phyloP scores from a whole-genome alignment of 1,140 invertebrate species.

The Papilio xuthus region DNA sequence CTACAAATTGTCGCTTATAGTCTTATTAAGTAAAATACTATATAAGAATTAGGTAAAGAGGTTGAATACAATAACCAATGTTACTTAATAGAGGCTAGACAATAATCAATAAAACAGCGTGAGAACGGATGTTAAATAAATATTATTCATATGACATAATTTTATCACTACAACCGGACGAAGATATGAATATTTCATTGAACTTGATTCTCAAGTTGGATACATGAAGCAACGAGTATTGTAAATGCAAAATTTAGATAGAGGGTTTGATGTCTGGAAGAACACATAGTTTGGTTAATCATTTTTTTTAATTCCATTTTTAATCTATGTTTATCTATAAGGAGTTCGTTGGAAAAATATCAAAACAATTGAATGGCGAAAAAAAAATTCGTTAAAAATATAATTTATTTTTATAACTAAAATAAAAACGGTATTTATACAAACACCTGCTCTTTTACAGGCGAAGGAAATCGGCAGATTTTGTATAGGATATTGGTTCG shows the following conservation, averaged over 20 bases:
- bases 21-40: not conserved
- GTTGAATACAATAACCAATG: too few species aligned
- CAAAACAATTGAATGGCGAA: not conserved
- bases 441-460: slow-evolving; percentile 49
- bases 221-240: not conserved
- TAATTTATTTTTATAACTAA: slow-evolving; percentile 43
- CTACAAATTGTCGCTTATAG: not conserved
- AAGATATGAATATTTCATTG: slow-evolving; percentile 12
- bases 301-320: too few species aligned
- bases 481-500: slow-evolving; percentile 50
- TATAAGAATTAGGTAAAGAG: not conserved
- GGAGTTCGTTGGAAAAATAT: not conserved
- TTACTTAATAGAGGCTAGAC: not conserved
- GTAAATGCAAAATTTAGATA: too few species aligned
- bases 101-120: not conserved
- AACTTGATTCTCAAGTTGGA: not conserved
- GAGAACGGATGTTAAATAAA: slow-evolving; percentile 27
- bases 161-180: slow-evolving; percentile 9
- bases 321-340: not conserved
- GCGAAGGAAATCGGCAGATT: slow-evolving; percentile 39
- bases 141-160: slow-evolving; percentile 15
- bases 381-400: slow-evolving; percentile 11
- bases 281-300: too few species aligned
- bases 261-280: too few species aligned
- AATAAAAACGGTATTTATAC: slow-evolving; percentile 51